Evolutionary conservation across 2,888 invertebrate species (phyloP), one percentile per base, ranked within the genome.

Genomic region (Stenodera caucasica): DNA sequence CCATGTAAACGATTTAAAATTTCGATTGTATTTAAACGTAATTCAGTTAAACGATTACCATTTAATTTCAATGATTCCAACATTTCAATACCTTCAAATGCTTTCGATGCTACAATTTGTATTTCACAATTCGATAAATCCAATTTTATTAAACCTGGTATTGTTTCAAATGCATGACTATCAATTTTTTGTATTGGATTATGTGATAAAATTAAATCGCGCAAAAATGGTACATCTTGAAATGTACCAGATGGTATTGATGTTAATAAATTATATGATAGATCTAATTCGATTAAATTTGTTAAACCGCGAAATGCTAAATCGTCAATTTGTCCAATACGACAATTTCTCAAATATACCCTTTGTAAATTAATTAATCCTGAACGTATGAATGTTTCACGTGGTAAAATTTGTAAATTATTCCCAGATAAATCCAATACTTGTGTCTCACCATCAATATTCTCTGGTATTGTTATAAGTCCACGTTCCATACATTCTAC

Each of bases 371-470:
- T 94, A 66, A 92, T 85, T 61, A 96, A 84, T 63, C 91, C 91
- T 30, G 90, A 89, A 68, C 89, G 85, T 63, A 88, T 85, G 80
- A 96, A 96, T 66, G 91, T 90, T 78, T 92, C 92, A 69, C 88
- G 87, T 51, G 92, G 89, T 61, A 96, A 84, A 69, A 90, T 89
- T 79, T 91, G 91, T 73, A 96, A 84, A 80, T 92, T 91, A 81
- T 95, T 96, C 67, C 90, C 90, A 67, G 93, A 93, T 78, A 94
- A 86, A 82, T 95, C 94, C 77, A 96, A 83, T 72, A 96, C 94
- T 83, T 96, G 96, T 33, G 95, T 95, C 71, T 90, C 92, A 45
- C 91, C 88, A 80, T 94, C 93, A 68, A 94, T 90, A 74, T 89
- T 89, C 73, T 91, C 90, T 51, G 96, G 96, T 69, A 96, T 90